Evolutionary conservation across 2,797 vertebrate genomes (phyloP).

Genomic region (Pipistrellus kuhlii): DNA sequence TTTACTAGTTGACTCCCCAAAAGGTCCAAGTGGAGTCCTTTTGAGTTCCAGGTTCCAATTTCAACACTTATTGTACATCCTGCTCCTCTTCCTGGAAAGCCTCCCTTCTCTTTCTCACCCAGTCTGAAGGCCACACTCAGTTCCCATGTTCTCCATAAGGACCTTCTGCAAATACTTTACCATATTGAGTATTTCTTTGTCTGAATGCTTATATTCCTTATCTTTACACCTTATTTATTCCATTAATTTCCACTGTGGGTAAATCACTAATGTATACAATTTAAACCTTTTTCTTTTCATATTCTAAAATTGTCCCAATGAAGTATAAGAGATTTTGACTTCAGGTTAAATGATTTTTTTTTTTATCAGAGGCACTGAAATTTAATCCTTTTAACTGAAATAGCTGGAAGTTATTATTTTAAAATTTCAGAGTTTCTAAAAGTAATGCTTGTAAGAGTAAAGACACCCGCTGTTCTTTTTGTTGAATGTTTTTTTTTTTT

Average conservation of each 20-base stretch:
- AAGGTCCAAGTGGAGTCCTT: neutral
- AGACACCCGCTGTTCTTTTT: neutral
- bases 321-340: constrained; percentile 6
- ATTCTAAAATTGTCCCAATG: neutral
- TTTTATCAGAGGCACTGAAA: constrained; percentile 14
- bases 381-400: constrained; percentile 47
- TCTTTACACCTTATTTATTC: neutral
- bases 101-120: neutral
- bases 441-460: neutral
- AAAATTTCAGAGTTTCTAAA: constrained; percentile 29
- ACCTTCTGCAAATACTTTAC: neutral
- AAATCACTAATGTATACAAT: neutral
- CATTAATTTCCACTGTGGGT: neutral
- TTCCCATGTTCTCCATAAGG: neutral
- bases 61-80: neutral
- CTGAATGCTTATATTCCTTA: neutral
- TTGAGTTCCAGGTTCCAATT: neutral
- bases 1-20: neutral
- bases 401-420: neutral
- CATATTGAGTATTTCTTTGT: neutral
- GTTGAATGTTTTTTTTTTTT: neutral
- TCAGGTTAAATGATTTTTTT: constrained; percentile 26
- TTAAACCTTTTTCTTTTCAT: neutral
- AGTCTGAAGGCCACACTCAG: neutral
- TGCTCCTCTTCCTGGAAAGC: neutral